Evolutionary conservation across 2,113 vertebrate species (phyloP).

Genomic region (Okapia johnstoni): DNA sequence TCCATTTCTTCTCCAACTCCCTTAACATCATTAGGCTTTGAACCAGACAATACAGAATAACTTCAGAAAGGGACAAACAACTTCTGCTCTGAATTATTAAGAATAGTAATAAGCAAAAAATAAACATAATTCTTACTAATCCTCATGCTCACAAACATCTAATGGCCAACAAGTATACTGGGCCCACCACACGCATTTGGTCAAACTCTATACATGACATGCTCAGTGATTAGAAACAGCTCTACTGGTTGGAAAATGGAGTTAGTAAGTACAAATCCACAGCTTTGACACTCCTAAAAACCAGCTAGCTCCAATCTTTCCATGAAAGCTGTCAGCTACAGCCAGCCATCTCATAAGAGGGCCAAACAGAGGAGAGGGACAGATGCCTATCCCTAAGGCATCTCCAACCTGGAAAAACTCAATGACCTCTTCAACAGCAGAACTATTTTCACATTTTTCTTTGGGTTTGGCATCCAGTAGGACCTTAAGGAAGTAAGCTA

Average conservation of each 20-base stretch:
- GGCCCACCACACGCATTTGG: neutral
- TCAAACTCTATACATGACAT: neutral
- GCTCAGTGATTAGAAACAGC: neutral
- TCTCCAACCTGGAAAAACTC: neutral
- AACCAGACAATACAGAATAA: neutral
- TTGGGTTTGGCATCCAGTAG: neutral
- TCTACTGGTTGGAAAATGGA: neutral
- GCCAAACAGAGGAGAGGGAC: neutral
- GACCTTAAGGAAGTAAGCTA: neutral
- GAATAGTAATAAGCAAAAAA: neutral
- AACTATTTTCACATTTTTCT: neutral
- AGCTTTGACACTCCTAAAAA: neutral
- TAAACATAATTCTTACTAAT: neutral
- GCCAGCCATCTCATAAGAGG: neutral
- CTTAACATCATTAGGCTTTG: neutral
- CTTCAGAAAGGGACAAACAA: neutral
- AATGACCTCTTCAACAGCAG: neutral
- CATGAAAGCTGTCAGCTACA: neutral
- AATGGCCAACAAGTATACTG: neutral
- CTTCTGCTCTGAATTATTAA: slow-evolving; percentile 23
- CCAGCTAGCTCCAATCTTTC: neutral
- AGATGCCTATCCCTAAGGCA: neutral
- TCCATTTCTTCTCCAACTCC: slow-evolving; percentile 16
- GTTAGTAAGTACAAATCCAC: neutral
- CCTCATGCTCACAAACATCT: neutral